Evolutionary conservation across 2,888 invertebrate species (phyloP), one percentile per base, ranked within the genome.

Genomic region (Monopis laevigella): DNA sequence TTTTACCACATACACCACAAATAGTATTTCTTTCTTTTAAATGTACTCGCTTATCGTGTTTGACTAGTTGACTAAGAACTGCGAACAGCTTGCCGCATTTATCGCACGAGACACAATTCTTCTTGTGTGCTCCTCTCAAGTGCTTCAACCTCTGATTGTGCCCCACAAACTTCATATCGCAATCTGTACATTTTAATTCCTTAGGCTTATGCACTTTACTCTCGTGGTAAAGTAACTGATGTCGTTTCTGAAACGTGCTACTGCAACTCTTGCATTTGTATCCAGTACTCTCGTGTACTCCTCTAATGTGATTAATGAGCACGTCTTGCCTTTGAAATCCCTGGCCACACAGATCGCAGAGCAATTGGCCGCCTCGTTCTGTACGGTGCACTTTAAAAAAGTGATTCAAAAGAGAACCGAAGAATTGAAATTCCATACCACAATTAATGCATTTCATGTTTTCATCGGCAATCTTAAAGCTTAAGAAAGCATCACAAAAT

Each of bases 81-180:
- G 36, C 21, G 21, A 36, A 27, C 12, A 14, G 8, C 16, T 39
- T 39, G 2, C 17, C 16, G 27, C 39, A 39, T 10, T 16, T 4
- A 5, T 39, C 39, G 27, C 39, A 39, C 6, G 14, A 27, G 3
- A 39, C 39, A 68, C 36, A 67, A 66, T 0, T 54, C 53, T 2
- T 54, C 56, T 43, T 70, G 29, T 78, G 77, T 0, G 64, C 65
- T 1, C 58, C 45, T 0, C 65, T 71, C 7, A 75, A 45, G 42
- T 78, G 78, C 0, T 62, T 59, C 28, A 65, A 67, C 10, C 59
- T 65, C 2, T 67, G 46, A 45, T 72, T 73, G 10, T 53, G 56
- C 2, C 63, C 70, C 0, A 52, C 45, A 0, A 77, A 52, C 2
- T 61, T 41, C 34, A 65, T 66, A 0, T 66, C 58, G 19, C 78